Conservation (phyloP, 2,888 invertebrate species). For the Diarsia mendica region DNA sequence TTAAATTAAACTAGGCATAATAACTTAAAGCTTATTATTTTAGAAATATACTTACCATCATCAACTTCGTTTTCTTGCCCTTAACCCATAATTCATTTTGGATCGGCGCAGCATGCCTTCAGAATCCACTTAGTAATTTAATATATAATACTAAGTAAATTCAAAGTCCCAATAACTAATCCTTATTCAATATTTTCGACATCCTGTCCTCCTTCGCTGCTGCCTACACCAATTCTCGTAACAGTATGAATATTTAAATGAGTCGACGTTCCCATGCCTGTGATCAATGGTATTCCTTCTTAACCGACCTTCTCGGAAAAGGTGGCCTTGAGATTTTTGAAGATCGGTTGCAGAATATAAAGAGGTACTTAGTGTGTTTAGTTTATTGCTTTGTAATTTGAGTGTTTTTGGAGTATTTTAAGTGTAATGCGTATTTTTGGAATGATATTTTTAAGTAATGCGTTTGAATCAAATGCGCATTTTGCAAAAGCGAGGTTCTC, state of each 20-base stretch:
- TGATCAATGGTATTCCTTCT: constrained; percentile 54
- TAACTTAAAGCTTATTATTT: too few species aligned
- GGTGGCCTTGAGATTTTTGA: constrained; percentile 51
- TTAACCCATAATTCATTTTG: too few species aligned
- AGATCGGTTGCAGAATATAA: constrained; percentile 58
- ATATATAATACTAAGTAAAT: not conserved
- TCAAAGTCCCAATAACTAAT: not conserved
- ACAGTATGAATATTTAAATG: constrained; percentile 58
- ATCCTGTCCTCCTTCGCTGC: constrained; percentile 39
- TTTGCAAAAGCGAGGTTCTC: too few species aligned
- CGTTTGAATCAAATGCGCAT: too few species aligned
- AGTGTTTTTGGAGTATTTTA: constrained; percentile 12
- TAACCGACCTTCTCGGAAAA: constrained; percentile 51
- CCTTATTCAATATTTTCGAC: constrained; percentile 35
- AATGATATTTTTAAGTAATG: not conserved
- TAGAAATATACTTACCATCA: too few species aligned
- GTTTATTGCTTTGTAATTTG: constrained; percentile 46
- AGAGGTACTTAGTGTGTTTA: constrained; percentile 43
- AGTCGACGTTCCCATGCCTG: constrained; percentile 56
- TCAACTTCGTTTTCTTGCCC: too few species aligned
- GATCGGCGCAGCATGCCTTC: too few species aligned
- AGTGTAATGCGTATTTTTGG: constrained; percentile 12
- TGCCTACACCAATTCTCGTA: constrained; percentile 52
- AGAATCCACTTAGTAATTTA: too few species aligned
- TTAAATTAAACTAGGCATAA: too few species aligned